Evolutionary conservation across 2,888 invertebrate genomes (phyloP).

Genomic region (Dione juno): DNA sequence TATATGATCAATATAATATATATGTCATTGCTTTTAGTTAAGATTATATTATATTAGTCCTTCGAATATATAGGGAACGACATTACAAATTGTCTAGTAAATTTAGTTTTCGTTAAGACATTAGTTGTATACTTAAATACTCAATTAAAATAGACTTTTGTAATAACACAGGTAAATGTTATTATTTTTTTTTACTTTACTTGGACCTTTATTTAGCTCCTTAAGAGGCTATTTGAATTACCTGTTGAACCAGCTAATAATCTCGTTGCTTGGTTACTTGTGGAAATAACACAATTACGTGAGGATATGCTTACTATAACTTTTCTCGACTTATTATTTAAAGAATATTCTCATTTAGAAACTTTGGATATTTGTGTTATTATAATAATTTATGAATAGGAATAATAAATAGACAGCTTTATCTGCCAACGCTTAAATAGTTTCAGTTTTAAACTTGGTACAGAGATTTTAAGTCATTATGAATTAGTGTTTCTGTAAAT

Average conservation of each 20-base stretch:
- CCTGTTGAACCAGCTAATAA: slow-evolving; percentile 9
- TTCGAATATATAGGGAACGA: no score
- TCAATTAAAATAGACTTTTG: neutral
- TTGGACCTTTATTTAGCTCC: neutral
- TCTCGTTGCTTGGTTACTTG: slow-evolving; percentile 16
- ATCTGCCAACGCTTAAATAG: slow-evolving; percentile 40
- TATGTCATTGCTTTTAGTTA: neutral
- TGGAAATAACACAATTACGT: no score
- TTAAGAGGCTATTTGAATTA: neutral
- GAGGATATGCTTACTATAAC: neutral
- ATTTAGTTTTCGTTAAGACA: neutral
- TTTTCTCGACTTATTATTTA: neutral
- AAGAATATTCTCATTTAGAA: neutral
- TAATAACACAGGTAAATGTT: neutral
- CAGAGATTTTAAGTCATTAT: slow-evolving; percentile 59
- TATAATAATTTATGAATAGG: neutral
- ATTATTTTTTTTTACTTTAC: neutral
- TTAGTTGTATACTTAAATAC: neutral
- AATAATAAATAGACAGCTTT: slow-evolving; percentile 17
- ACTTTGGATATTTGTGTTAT: neutral
- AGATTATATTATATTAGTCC: neutral
- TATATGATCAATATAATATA: neutral
- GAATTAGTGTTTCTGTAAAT: slow-evolving; percentile 70
- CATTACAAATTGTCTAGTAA: no score
- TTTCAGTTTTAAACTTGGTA: slow-evolving; percentile 45